A percentile compares a stretch with the other conserved stretches of the same genome.
phyloP scores from a whole-genome alignment of 2,888 invertebrate species.

The Cephus rjabovi region DNA sequence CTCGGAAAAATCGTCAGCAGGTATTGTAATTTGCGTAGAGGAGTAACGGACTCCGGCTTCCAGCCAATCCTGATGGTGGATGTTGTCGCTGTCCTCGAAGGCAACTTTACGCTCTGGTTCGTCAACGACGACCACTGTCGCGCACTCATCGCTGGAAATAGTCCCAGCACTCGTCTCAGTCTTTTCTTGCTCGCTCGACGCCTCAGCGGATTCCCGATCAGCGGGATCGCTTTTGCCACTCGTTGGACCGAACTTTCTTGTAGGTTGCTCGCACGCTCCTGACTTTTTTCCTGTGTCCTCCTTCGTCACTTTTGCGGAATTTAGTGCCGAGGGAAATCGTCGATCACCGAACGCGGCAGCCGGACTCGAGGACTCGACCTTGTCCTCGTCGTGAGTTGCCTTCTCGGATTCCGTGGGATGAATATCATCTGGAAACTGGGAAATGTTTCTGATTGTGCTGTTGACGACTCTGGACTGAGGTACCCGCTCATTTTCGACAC shows the following conservation, averaged over 20 bases:
- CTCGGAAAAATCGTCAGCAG: conserved; percentile 41
- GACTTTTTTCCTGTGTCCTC: neutral
- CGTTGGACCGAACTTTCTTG: neutral
- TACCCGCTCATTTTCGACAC: no score
- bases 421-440: no score
- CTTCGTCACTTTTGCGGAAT: conserved; percentile 3
- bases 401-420: no score
- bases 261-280: neutral
- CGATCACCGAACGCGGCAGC: no score
- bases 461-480: no score
- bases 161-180: conserved; percentile 18
- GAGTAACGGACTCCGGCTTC: conserved; percentile 61
- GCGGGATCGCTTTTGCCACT: neutral
- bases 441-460: no score
- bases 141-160: conserved; percentile 49
- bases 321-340: neutral
- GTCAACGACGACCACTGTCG: conserved; percentile 58
- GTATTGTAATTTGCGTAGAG: conserved; percentile 60
- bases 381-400: neutral
- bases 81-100: conserved; percentile 49
- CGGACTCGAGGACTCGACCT: conserved; percentile 5
- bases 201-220: conserved; percentile 8
- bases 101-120: conserved; percentile 48
- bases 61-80: conserved; percentile 61
- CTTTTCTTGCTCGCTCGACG: conserved; percentile 3